Conservation (phyloP, 2,888 invertebrate genomes). For the Leptinotarsa rubiginosa region DNA sequence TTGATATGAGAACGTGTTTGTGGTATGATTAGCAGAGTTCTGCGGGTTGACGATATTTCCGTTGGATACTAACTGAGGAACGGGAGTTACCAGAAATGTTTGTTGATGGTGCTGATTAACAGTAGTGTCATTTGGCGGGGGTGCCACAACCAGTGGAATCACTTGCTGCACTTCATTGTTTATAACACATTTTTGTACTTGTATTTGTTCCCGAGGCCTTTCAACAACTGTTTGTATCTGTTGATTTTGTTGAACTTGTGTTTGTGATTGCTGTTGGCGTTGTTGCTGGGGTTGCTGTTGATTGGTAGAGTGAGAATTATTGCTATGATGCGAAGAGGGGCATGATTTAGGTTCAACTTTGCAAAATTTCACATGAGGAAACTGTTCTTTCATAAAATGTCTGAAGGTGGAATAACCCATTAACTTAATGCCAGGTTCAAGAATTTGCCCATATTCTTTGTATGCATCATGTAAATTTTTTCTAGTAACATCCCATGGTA, state of each 20-base stretch:
- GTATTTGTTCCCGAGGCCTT: slow-evolving; percentile 66
- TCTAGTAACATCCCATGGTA: slow-evolving; percentile 72
- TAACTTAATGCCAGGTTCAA: slow-evolving; percentile 77
- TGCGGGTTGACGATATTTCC: slow-evolving; percentile 62
- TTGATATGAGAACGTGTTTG: slow-evolving; percentile 65
- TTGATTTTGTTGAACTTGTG: slow-evolving; percentile 62
- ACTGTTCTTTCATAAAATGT: slow-evolving; percentile 85
- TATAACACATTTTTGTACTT: slow-evolving; percentile 71
- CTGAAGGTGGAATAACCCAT: slow-evolving; percentile 86
- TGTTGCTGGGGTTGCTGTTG: slow-evolving; percentile 62
- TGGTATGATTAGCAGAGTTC: slow-evolving; percentile 60
- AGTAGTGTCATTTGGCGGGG: slow-evolving; percentile 57
- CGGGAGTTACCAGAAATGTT: slow-evolving; percentile 75
- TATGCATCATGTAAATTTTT: slow-evolving; percentile 82
- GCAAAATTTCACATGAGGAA: slow-evolving; percentile 80
- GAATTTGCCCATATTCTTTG: slow-evolving; percentile 78
- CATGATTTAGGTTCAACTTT: slow-evolving; percentile 73
- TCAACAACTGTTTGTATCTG: slow-evolving; percentile 67
- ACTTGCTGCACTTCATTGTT: slow-evolving; percentile 71
- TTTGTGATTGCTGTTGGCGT: slow-evolving; percentile 64
- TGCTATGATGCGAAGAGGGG: slow-evolving; percentile 60
- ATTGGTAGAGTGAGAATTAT: slow-evolving; percentile 55
- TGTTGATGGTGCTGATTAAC: slow-evolving; percentile 70
- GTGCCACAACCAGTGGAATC: slow-evolving; percentile 74
- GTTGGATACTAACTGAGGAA: slow-evolving; percentile 73